Base-by-base conservation (phyloP, 2,113 vertebrate genomes). In the Hippocampus abdominalis region DNA sequence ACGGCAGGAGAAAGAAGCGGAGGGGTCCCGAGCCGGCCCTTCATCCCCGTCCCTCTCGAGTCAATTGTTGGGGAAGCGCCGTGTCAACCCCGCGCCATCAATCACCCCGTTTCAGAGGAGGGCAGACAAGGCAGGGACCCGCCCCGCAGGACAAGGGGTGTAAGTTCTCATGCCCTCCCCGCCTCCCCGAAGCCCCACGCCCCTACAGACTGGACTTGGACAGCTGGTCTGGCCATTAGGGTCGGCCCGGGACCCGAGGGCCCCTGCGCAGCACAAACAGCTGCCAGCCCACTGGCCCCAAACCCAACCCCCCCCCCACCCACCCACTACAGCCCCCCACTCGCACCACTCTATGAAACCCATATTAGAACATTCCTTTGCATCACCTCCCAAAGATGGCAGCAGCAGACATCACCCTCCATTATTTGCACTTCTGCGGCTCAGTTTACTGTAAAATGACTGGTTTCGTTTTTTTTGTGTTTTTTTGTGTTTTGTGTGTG, bases 161-260 rank as follows among this genome's bases (percentile, higher is more conserved):
- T 86, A 87, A 87, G 91, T 93, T 93, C 92, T 92, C 92, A 93
- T 93, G 92, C 91, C 92, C 92, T 93, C 90, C 92, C 92, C 88
- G 88, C 90, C 88, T 91, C 86, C 86, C 86, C 72, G 70, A 81
- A 89, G 88, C 87, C 91, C 88, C 62, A 74, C 81, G 78, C 89
- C 85, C 86, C 87, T 87, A 89, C 86, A 91, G 88, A 91, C 90
- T 84, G 89, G 85, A 91, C 87, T 92, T 74, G 85, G 92, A 93
- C 92, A 93, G 92, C 92, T 93, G 92, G 90, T 93, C 90, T 77
- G 84, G 91, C 89, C 90, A 93, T 93, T 91, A 93, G 87, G 86
- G 84, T 74, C 89, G 85, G 87, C 89, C 87, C 84, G 73, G 75
- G 90, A 90, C 88, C 90, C 66, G 81, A 82, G 87, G 90, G 89